Base-by-base conservation (phyloP, 2,797 vertebrate species). In the Uromys caudimaculatus region DNA sequence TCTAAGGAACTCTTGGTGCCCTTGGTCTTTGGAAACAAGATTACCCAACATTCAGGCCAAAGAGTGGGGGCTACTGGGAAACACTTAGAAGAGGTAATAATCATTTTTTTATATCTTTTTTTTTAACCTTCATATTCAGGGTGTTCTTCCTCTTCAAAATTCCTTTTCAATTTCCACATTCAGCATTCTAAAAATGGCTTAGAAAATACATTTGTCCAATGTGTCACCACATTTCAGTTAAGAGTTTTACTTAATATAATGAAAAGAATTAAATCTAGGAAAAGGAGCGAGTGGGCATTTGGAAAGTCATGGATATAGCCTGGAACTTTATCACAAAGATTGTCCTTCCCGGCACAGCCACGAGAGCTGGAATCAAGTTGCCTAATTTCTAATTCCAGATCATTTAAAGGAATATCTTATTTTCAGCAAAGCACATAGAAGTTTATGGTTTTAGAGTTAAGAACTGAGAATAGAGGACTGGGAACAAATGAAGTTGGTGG, bases 271-370 rank as follows among this genome's bases (percentile, higher is more conserved):
- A 77, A 79, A 23, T 29, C 14, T 76, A 90, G 77, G 75, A 14
- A 79, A 64, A 6, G 27, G 64, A 89, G 71, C 12, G 86, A 54
- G 3, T 58, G 2, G 32, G 69, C 90, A 44, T 93, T 71, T 41
- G 23, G 10, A 85, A 90, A 38, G 5, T 27, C 14, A 44, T 81
- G 1, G 52, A 23, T 1, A n/a, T 29, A 71, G 60, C 1, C 29
- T 92, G n/a, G 81, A 8, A 79, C 88, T 87, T 87, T 88, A 58
- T 71, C 5, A 85, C 13, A 71, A 82, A 91, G 90, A 86, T 92
- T 91, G 19, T 76, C 56, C 58, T 35, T 50, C 75, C 41, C 12
- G 4, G 6, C 47, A 44, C 41, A 64, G 47, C 52, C 19, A 2
- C 2, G 47, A 71, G 54, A 60, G 16, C 41, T 77, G 11, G 12